Conservation (phyloP, 2,888 invertebrate genomes). For the Agrochola litura region DNA sequence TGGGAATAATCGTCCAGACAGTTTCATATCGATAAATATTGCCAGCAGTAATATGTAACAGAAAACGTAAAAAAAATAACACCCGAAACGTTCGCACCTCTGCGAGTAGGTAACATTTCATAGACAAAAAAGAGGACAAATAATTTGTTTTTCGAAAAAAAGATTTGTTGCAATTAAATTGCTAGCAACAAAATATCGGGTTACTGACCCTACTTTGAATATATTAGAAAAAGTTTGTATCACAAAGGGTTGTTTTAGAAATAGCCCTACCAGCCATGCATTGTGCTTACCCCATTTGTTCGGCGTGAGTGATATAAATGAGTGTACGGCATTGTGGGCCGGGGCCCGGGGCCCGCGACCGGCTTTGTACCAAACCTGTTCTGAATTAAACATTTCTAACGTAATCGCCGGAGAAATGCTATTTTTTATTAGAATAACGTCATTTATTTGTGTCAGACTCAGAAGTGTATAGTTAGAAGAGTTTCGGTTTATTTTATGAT, state of each 20-base stretch:
- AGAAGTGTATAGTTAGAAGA: constrained; percentile 27
- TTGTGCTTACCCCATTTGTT: constrained; percentile 58
- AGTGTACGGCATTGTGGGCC: constrained; percentile 40
- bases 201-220: constrained; percentile 71
- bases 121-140: constrained; percentile 24
- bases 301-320: constrained; percentile 60
- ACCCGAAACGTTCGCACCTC: constrained; percentile 35
- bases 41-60: constrained; percentile 40
- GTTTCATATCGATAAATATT: constrained; percentile 57
- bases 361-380: constrained; percentile 64
- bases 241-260: constrained; percentile 67
- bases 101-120: constrained; percentile 17
- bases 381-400: constrained; percentile 61
- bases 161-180: constrained; percentile 83
- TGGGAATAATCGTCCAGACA: constrained; percentile 56
- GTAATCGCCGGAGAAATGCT: constrained; percentile 48
- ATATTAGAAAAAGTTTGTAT: constrained; percentile 61
- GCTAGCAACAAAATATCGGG: constrained; percentile 73
- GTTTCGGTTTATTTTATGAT: constrained; percentile 18
- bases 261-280: constrained; percentile 51
- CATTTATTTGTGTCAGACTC: constrained; percentile 50
- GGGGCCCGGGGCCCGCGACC: constrained; percentile 28
- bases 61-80: constrained; percentile 35
- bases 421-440: constrained; percentile 50
- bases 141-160: constrained; percentile 50